A percentile compares a stretch with the other conserved stretches of the same genome.
These are phyloP conservation scores for Nowickia ferox DNA, from an alignment of 2,888 invertebrate genomes.

Conservation along the genomic window DNA sequence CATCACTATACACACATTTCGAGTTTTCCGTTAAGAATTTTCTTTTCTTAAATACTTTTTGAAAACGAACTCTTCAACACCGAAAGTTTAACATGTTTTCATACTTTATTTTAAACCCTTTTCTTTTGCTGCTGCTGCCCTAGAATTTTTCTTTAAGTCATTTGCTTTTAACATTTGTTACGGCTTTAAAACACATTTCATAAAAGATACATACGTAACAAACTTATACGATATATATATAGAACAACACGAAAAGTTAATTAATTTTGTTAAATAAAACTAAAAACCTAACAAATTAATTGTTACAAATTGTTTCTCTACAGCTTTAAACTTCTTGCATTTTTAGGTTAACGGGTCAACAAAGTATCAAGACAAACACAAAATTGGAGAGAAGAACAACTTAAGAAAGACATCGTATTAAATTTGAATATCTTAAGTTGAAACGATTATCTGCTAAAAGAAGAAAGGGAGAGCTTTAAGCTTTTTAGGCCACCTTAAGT, in stretches of 20 bases:
- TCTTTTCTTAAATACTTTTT: conserved; percentile 16
- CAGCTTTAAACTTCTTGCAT: conserved; percentile 17
- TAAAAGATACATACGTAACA: neutral
- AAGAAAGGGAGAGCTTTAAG: neutral
- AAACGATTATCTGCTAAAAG: neutral
- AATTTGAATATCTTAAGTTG: conserved; percentile 9
- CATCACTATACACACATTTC: conserved; percentile 5
- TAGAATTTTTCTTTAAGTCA: conserved; percentile 34
- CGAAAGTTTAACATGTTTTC: conserved; percentile 4
- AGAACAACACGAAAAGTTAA: conserved; percentile 46
- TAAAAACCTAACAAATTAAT: conserved; percentile 30
- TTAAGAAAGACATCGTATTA: neutral
- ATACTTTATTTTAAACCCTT: conserved; percentile 31
- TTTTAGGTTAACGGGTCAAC: conserved; percentile 57
- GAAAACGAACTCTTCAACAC: conserved; percentile 14
- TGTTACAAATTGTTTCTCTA: conserved; percentile 37
- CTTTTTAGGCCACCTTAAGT: neutral
- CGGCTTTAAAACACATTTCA: conserved; percentile 16
- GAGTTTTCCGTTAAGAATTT: conserved; percentile 10
- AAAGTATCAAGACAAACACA: neutral
- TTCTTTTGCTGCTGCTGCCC: neutral
- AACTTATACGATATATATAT: neutral
- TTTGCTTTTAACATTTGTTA: conserved; percentile 40
- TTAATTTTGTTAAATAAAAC: conserved; percentile 51
- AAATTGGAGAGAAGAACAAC: neutral